Evolutionary conservation across 2,888 invertebrate species (phyloP).

Genomic region (Drosophila yooni): DNA sequence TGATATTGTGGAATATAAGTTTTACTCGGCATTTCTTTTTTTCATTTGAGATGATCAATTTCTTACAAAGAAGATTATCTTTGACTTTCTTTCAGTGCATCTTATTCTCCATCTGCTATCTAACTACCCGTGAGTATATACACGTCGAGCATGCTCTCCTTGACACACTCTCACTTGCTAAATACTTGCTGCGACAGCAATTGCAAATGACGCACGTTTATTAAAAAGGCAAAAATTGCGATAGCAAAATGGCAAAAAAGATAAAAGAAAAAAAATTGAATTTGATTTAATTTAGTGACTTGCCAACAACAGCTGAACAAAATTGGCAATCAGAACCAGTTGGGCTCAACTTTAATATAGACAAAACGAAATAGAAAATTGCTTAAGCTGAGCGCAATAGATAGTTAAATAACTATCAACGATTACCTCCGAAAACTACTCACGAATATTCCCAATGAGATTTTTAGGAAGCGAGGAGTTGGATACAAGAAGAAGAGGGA

Average conservation of each 20-base stretch:
- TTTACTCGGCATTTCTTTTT: too few relatives aligned
- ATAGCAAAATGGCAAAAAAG: background rate
- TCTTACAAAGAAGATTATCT: background rate
- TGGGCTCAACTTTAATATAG: background rate
- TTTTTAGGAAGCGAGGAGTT: background rate
- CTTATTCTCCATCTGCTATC: too few relatives aligned
- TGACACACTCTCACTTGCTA: conserved; percentile 4
- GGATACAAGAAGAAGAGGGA: background rate
- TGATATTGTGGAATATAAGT: too few relatives aligned
- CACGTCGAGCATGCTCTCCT: background rate
- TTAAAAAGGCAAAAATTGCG: conserved; percentile 35
- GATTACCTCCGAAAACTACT: background rate
- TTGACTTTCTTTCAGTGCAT: background rate
- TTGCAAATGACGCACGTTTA: conserved; percentile 51
- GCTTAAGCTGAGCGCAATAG: background rate
- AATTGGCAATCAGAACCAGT: background rate
- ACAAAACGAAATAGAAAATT: background rate
- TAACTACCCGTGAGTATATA: background rate
- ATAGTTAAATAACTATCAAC: too few relatives aligned
- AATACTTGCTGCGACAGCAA: conserved; percentile 50
- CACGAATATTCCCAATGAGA: background rate
- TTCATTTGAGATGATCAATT: too few relatives aligned
- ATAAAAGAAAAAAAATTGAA: background rate
- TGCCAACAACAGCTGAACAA: background rate
- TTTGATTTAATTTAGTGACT: background rate